phyloP scores from a whole-genome alignment of 2,113 vertebrate species.

The Camelus dromedarius region DNA sequence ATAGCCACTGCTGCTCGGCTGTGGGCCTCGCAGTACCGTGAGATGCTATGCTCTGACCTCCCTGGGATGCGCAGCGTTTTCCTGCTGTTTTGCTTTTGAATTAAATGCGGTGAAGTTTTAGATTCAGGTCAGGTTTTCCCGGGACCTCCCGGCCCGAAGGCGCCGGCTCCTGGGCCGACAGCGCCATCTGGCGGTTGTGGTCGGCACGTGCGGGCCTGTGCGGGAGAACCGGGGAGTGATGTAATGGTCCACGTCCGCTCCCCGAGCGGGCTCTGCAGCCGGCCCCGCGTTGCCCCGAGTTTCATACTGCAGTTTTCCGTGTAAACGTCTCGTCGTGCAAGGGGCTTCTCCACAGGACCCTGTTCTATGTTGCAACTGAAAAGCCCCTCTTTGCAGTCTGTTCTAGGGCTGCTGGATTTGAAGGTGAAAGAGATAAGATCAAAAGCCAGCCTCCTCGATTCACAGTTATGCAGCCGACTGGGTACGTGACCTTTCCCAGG shows the following conservation, averaged over 20 bases:
- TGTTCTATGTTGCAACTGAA: background rate
- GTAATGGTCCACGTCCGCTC: background rate
- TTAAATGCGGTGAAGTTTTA: slow-evolving; percentile 64
- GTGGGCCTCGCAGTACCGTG: background rate
- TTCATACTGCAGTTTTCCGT: background rate
- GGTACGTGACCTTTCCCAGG: background rate
- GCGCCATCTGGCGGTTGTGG: slow-evolving; percentile 83
- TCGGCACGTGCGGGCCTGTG: background rate
- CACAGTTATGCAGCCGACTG: background rate
- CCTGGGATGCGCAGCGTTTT: slow-evolving; percentile 33
- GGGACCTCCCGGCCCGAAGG: background rate
- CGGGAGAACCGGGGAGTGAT: background rate
- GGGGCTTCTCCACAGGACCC: background rate
- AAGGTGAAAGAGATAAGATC: background rate
- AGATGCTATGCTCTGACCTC: slow-evolving; percentile 13
- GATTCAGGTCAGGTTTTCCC: slow-evolving; percentile 72
- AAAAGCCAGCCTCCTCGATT: background rate
- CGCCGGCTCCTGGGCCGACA: slow-evolving; percentile 69
- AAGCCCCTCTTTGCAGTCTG: background rate
- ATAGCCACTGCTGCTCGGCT: slow-evolving; percentile 12
- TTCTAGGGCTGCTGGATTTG: background rate
- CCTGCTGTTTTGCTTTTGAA: slow-evolving; percentile 59
- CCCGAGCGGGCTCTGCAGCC: background rate
- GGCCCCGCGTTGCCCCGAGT: fast-evolving
- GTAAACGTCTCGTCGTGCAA: background rate